phyloP scores from a whole-genome alignment of 1,140 invertebrate genomes.

The Zaprionus ornatus region DNA sequence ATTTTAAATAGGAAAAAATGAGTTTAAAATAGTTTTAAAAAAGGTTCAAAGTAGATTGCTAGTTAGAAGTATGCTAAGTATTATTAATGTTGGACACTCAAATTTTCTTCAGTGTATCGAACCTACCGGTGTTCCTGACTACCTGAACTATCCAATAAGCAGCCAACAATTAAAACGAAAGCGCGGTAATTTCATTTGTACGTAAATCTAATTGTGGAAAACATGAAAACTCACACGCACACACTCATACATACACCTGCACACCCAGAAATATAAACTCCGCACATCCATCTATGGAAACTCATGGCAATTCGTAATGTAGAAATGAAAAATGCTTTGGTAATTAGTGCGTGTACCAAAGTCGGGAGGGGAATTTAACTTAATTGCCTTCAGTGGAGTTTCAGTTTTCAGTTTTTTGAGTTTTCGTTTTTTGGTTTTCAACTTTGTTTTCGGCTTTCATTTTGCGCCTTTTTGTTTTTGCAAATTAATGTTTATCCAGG shows the following conservation, averaged over 20 bases:
- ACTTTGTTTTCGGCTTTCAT: slow-evolving; percentile 50
- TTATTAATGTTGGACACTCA: too few relatives aligned
- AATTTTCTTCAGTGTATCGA: not conserved
- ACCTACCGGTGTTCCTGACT: not conserved
- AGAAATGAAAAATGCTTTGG: slow-evolving; percentile 63
- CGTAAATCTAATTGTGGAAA: slow-evolving; percentile 78
- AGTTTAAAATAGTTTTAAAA: too few relatives aligned
- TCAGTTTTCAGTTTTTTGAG: slow-evolving; percentile 2
- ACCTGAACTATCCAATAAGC: slow-evolving; percentile 57
- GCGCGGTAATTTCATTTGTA: slow-evolving; percentile 79
- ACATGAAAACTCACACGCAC: slow-evolving; percentile 37
- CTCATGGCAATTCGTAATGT: slow-evolving; percentile 22
- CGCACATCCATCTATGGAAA: slow-evolving; percentile 13
- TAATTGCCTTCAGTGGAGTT: slow-evolving; percentile 49
- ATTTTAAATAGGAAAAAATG: too few relatives aligned
- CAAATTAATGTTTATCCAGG: slow-evolving; percentile 58
- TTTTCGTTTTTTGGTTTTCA: slow-evolving; percentile 45
- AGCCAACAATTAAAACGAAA: slow-evolving; percentile 79
- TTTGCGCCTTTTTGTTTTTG: slow-evolving; percentile 63
- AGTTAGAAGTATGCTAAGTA: too few relatives aligned
- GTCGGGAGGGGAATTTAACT: slow-evolving; percentile 12
- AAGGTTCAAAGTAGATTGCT: too few relatives aligned
- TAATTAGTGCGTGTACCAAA: slow-evolving; percentile 76
- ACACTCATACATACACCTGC: not conserved
- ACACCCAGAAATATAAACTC: slow-evolving; percentile 5